Percentiles rank a stretch among this genome's conserved stretches.
These are phyloP conservation scores for Tetheella fluctuosa DNA, from an alignment of 2,888 invertebrate genomes.

Conservation along the genomic window DNA sequence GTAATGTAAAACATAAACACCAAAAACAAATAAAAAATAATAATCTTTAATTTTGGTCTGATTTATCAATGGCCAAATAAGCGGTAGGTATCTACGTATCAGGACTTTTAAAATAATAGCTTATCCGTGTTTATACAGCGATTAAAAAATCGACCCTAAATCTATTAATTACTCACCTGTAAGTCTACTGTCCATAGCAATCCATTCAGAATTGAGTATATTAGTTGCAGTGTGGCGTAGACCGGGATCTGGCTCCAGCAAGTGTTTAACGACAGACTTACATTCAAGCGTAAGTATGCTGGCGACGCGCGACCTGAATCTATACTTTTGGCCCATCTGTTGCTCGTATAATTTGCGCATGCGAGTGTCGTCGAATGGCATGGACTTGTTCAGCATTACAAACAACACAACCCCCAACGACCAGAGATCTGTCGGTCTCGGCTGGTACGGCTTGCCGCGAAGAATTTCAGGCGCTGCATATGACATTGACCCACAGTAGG, in stretches of 20 bases:
- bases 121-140: no score
- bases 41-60: no score
- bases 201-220: constrained; percentile 85
- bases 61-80: no score
- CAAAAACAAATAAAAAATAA: no score
- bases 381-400: constrained; percentile 92
- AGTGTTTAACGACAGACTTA: constrained; percentile 85
- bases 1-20: no score
- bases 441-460: constrained; percentile 88
- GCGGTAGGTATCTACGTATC: no score
- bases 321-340: constrained; percentile 86
- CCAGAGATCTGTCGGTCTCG: constrained; percentile 91
- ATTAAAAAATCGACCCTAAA: no score
- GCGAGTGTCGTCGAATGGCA: constrained; percentile 93
- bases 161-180: constrained; percentile 59
- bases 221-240: constrained; percentile 84
- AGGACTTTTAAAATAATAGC: no score
- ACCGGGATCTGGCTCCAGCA: constrained; percentile 88
- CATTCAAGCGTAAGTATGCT: constrained; percentile 83
- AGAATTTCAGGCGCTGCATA: constrained; percentile 95
- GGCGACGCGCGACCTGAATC: constrained; percentile 85
- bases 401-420: constrained; percentile 91
- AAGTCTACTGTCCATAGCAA: constrained; percentile 87
- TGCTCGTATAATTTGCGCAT: constrained; percentile 88
- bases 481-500: constrained; percentile 94